Conservation (phyloP, 2,888 invertebrate species). For the Tenthredo scrophulariae region DNA sequence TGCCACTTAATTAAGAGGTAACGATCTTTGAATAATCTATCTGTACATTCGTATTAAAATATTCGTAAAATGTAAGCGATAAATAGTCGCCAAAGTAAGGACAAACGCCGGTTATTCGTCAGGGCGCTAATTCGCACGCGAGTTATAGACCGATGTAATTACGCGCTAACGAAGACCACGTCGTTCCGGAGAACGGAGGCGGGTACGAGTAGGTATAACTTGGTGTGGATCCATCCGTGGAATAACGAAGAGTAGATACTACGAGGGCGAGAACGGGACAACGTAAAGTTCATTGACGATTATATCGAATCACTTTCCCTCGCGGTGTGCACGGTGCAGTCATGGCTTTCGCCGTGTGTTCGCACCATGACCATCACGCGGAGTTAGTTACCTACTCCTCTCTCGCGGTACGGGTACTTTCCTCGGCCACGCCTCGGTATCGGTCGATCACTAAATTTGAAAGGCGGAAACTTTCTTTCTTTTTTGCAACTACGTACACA, state of each 20-base stretch:
- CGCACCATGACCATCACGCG: constrained; percentile 35
- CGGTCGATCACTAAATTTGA: constrained; percentile 24
- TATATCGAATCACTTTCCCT: constrained; percentile 51
- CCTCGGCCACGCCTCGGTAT: constrained; percentile 16
- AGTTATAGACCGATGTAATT: constrained; percentile 42
- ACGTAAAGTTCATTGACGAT: constrained; percentile 59
- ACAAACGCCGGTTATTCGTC: constrained; percentile 7
- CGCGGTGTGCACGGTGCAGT: neutral
- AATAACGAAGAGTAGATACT: constrained; percentile 1
- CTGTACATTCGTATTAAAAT: neutral
- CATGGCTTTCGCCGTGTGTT: constrained; percentile 39
- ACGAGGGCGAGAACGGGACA: constrained; percentile 45
- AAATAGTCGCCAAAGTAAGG: neutral
- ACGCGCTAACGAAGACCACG: constrained; percentile 44
- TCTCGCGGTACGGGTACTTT: neutral
- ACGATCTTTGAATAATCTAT: neutral
- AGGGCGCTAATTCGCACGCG: constrained; percentile 41
- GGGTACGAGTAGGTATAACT: neutral
- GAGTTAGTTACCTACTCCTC: neutral
- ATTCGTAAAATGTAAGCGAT: neutral
- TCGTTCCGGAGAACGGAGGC: constrained; percentile 18
- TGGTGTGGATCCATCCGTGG: constrained; percentile 23
- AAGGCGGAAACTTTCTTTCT: constrained; percentile 31
- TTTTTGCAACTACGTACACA: neutral
- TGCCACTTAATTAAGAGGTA: constrained; percentile 53